Evolutionary conservation across 2,888 invertebrate species (phyloP).

Genomic region (Agrochola circellaris): DNA sequence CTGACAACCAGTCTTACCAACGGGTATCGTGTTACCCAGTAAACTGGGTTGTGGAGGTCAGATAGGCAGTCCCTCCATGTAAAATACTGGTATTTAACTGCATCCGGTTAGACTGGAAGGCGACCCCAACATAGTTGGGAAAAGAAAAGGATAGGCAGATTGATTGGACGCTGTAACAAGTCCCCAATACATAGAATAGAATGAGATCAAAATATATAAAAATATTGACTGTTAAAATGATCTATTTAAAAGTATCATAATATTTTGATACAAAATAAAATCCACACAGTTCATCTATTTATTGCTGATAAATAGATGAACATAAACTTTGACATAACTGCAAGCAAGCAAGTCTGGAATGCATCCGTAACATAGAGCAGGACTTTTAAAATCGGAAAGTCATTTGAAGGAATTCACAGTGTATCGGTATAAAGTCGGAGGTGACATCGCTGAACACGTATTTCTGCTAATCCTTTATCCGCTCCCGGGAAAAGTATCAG

Average conservation of each 20-base stretch:
- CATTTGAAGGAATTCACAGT: constrained; percentile 71
- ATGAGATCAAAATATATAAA: background rate
- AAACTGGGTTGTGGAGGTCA: background rate
- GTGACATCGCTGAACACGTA: constrained; percentile 81
- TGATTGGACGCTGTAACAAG: background rate
- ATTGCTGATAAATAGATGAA: constrained; percentile 46
- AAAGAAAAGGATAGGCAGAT: background rate
- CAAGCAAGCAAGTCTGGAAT: constrained; percentile 38
- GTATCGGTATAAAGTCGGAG: constrained; percentile 79
- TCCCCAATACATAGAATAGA: background rate
- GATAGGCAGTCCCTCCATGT: background rate
- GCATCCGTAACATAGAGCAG: constrained; percentile 51
- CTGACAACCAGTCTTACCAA: background rate
- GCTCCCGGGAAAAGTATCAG: constrained; percentile 61
- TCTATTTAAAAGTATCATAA: background rate
- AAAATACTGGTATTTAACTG: background rate
- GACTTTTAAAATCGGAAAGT: constrained; percentile 65
- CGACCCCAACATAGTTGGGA: background rate
- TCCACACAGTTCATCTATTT: constrained; percentile 20
- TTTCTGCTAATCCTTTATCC: constrained; percentile 81
- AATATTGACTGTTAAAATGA: background rate
- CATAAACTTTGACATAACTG: constrained; percentile 40
- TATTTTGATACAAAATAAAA: constrained; percentile 27
- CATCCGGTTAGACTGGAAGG: background rate
- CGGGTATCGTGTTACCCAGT: background rate